Conservation (phyloP, 2,113 vertebrate genomes). For the Macheiramphus alcinus region DNA sequence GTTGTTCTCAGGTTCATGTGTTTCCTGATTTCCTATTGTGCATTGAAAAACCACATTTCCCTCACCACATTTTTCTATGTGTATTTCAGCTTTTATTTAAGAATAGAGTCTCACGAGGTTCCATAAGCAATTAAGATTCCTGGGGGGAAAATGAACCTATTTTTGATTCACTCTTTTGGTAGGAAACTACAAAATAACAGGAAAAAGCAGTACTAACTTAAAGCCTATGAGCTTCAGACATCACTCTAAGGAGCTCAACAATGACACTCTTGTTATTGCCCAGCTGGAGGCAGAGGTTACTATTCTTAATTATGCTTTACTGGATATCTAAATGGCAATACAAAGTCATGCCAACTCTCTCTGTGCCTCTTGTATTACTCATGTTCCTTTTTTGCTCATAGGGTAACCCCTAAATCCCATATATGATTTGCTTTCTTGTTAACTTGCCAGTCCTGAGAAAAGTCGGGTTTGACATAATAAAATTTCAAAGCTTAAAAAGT, state of each 20-base stretch:
- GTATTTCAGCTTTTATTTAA: neutral
- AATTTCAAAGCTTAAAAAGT: neutral
- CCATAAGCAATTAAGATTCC: neutral
- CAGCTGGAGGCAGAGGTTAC: neutral
- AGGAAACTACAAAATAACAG: neutral
- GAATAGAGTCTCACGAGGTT: neutral
- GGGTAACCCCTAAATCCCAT: neutral
- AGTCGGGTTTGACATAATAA: neutral
- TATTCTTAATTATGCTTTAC: neutral
- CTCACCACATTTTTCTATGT: neutral
- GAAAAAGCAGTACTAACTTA: neutral
- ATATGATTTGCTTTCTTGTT: neutral
- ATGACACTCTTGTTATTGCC: neutral
- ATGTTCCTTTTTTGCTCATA: neutral
- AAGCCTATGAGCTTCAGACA: neutral
- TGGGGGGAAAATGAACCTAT: neutral
- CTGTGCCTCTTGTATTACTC: neutral
- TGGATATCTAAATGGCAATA: neutral
- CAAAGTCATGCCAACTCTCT: neutral
- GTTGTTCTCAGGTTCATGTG: neutral
- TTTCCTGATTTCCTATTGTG: slow-evolving; percentile 40
- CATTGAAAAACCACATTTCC: slow-evolving; percentile 5
- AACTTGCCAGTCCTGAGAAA: neutral
- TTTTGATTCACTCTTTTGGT: neutral
- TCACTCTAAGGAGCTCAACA: neutral